These are phyloP conservation scores for Sesamia inferens DNA, from an alignment of 2,888 invertebrate species.

Conservation along the genomic window DNA sequence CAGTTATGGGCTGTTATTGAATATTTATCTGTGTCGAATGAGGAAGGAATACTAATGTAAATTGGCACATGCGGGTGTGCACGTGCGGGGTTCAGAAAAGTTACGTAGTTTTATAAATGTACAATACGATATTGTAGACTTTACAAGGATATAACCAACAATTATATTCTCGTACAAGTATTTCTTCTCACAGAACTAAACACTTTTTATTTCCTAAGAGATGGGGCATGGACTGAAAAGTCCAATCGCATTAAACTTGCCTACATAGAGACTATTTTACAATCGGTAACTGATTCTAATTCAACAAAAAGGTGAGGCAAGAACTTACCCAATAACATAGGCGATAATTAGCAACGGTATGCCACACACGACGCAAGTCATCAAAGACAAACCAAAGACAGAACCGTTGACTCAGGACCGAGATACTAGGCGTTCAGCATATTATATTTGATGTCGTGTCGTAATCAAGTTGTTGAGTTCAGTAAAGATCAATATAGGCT, in stretches of 20 bases:
- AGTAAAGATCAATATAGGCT: background rate
- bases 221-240: background rate
- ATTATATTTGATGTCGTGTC: slow-evolving; percentile 25
- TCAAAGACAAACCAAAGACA: slow-evolving; percentile 2
- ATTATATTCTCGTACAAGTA: background rate
- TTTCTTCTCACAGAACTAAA: background rate
- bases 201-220: background rate
- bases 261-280: too few relatives aligned
- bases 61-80: slow-evolving; percentile 41
- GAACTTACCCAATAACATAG: background rate
- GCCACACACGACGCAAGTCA: background rate
- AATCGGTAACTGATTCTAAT: too few relatives aligned
- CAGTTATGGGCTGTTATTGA: slow-evolving; percentile 57
- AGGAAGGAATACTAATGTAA: slow-evolving; percentile 54
- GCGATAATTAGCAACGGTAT: background rate
- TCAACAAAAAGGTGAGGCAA: too few relatives aligned
- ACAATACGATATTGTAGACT: background rate
- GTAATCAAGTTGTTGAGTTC: slow-evolving; percentile 22
- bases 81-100: background rate
- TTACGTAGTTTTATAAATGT: slow-evolving; percentile 9
- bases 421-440: slow-evolving; percentile 10
- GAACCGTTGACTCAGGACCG: background rate
- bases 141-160: background rate
- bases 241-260: too few relatives aligned
- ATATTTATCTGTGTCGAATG: slow-evolving; percentile 59